phyloP scores from a whole-genome alignment of 2,888 invertebrate genomes.

The Dicranocentrus wangi region DNA sequence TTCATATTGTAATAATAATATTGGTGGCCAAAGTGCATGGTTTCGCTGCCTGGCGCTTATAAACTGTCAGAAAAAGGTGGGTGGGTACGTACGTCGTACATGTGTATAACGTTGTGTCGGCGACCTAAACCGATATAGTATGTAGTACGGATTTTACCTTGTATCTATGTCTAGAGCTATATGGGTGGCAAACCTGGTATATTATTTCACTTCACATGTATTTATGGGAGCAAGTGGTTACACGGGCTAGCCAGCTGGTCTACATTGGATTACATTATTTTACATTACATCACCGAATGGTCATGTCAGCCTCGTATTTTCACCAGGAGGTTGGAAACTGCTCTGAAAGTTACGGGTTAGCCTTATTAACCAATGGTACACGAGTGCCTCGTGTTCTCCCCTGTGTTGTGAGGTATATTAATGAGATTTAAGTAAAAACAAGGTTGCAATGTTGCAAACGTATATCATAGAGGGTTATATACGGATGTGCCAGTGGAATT shows the following conservation, averaged over 20 bases:
- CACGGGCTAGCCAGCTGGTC: constrained; percentile 59
- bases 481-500: no score
- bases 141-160: no score
- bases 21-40: constrained; percentile 30
- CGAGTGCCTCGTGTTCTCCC: background rate
- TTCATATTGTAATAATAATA: no score
- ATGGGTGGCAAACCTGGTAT: background rate
- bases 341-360: background rate
- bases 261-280: constrained; percentile 49
- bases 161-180: no score
- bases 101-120: no score
- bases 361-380: constrained; percentile 2
- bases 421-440: constrained; percentile 3
- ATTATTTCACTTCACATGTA: constrained; percentile 43
- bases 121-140: no score
- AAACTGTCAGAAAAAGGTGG: constrained; percentile 22
- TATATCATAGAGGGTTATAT: no score
- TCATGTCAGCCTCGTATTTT: constrained; percentile 44
- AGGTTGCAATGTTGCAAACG: no score
- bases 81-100: constrained; percentile 18
- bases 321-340: background rate
- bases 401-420: constrained; percentile 14
- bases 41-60: constrained; percentile 5
- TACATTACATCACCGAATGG: constrained; percentile 54
- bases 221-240: constrained; percentile 56